phyloP scores from a whole-genome alignment of 2,113 vertebrate species.

The Emydura subglobosa region DNA sequence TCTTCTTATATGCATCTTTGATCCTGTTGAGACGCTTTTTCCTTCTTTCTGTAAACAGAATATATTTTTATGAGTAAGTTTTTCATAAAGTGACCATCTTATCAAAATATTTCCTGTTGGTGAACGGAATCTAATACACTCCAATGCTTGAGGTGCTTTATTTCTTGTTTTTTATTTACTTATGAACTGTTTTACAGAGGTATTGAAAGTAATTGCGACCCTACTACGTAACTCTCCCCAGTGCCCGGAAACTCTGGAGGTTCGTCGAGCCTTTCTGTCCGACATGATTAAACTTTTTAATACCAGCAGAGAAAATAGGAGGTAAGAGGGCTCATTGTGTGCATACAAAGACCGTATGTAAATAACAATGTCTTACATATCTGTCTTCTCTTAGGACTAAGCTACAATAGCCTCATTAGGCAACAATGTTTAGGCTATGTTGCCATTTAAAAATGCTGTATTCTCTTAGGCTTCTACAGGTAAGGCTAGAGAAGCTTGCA shows the following conservation, averaged over 20 bases:
- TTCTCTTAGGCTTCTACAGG: background rate
- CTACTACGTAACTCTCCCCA: slow-evolving; percentile 89
- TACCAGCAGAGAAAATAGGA: slow-evolving; percentile 97
- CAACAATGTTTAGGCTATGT: background rate
- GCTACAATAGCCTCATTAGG: background rate
- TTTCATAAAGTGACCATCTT: background rate
- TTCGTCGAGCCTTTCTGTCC: slow-evolving; percentile 93
- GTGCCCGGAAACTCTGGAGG: slow-evolving; percentile 90
- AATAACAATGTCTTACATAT: background rate
- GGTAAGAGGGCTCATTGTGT: slow-evolving; percentile 78
- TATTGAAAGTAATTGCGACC: slow-evolving; percentile 94
- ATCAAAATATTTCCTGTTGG: background rate
- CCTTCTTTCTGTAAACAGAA: background rate
- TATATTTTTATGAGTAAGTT: background rate
- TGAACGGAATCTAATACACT: background rate
- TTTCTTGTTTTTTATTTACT: slow-evolving; percentile 50
- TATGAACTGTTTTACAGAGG: slow-evolving; percentile 84
- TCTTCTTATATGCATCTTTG: background rate
- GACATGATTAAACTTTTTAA: slow-evolving; percentile 99
- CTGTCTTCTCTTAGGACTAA: background rate
- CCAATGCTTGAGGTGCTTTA: background rate
- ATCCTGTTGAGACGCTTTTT: background rate
- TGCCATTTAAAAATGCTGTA: background rate
- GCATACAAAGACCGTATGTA: background rate
- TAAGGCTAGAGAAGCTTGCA: background rate